Percentiles rank a stretch among this genome's conserved stretches.
These are phyloP conservation scores for Gastrophysa polygoni DNA, from an alignment of 2,888 invertebrate genomes.

Conservation along the genomic window DNA sequence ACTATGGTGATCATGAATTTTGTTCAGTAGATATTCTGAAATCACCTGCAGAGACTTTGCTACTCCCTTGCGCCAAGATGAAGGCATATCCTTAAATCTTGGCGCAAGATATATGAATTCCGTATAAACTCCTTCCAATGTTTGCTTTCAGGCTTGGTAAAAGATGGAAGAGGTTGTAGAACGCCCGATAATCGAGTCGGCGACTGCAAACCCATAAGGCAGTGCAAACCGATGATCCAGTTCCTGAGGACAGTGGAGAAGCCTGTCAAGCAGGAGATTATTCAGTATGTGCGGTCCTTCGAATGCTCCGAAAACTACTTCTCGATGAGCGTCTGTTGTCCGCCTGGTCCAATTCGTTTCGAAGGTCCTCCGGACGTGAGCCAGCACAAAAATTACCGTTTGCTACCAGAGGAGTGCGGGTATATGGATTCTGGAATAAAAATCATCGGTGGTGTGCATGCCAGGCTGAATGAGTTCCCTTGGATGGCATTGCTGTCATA, in stretches of 20 bases:
- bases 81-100: too few relatives aligned
- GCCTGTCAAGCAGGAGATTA: constrained; percentile 36
- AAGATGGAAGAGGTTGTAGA: too few relatives aligned
- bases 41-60: too few relatives aligned
- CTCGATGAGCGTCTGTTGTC: constrained; percentile 64
- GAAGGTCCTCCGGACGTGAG: constrained; percentile 50
- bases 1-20: too few relatives aligned
- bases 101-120: too few relatives aligned
- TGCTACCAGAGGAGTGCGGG: constrained; percentile 64
- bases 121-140: too few relatives aligned
- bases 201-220: constrained; percentile 52
- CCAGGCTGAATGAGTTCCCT: constrained; percentile 70
- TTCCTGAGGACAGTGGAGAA: constrained; percentile 30
- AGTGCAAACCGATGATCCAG: constrained; percentile 40
- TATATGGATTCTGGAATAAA: constrained; percentile 58
- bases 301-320: constrained; percentile 56
- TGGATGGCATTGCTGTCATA: constrained; percentile 69
- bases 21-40: too few relatives aligned
- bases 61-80: too few relatives aligned
- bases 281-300: constrained; percentile 35
- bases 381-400: constrained; percentile 50
- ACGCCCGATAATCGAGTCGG: constrained; percentile 52
- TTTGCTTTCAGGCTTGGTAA: too few relatives aligned
- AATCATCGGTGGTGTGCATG: constrained; percentile 67
- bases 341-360: constrained; percentile 42